Evolutionary conservation across 2,113 vertebrate genomes (phyloP), one percentile per base, ranked within the genome.

Genomic region (Thermophis baileyi): DNA sequence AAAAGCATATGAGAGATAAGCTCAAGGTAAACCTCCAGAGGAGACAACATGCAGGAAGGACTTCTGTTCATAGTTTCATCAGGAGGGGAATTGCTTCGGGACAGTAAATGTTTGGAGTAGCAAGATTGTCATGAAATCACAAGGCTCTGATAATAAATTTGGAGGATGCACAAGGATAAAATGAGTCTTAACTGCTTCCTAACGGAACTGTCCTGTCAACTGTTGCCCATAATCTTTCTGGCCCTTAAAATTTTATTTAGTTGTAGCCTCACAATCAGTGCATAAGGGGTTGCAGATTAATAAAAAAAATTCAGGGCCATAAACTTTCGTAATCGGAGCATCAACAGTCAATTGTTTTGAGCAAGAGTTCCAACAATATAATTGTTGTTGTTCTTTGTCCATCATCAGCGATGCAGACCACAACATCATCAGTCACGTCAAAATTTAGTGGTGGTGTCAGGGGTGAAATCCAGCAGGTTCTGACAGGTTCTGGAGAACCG

Each of bases 1-100:
- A 90, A 92, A 93, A 90, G 53, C 74, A 86, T 74, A 88, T 90
- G 85, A 90, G 85, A 85, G 63, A 57, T 47, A 89, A 85, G 53
- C 22, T 24, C 6, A 18, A 30, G 27, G 40, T 74, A 90, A 85
- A 90, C 44, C 40, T 24, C 44, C 60, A 57, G 57, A 54, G 50
- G 22, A 54, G 22, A 46, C 24, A 40, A n/a, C 5, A 49, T 49
- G 60, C 88, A 40, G 57, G 69, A 89, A 30, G 47, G 35, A 89
- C 54, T 44, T 89, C 63, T 54, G 60, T 40, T 81, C 50, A 89
- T 11, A 89, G 40, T 47, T 55, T 35, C 53, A 85, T 89, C 44
- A 49, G 54, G 30, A 24, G 30, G 46, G 51, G 53, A 53, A 81
- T 55, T 85, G 50, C 55, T 92, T 85, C 1, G 3, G 30, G 40